phyloP scores from a whole-genome alignment of 2,797 vertebrate genomes.

The Acanthurus leucopareius region DNA sequence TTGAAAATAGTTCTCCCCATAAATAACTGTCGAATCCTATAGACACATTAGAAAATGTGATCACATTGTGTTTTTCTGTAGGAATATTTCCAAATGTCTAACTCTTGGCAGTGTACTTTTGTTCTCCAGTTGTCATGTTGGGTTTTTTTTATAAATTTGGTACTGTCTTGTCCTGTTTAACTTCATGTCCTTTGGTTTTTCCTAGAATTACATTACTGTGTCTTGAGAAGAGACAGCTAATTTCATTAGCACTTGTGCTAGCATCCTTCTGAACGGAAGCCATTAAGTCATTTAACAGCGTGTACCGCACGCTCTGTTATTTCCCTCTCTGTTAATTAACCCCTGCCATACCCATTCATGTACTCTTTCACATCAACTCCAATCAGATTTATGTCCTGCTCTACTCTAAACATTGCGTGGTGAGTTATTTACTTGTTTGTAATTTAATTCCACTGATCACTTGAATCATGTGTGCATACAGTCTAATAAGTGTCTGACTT shows the following conservation, averaged over 20 bases:
- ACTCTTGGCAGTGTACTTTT: not conserved
- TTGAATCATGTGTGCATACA: not conserved
- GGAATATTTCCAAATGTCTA: not conserved
- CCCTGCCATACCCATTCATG: conserved; percentile 34
- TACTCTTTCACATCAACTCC: conserved; percentile 50
- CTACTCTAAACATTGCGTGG: not conserved
- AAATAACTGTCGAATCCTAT: not conserved
- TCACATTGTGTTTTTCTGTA: not conserved
- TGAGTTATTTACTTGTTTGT: not conserved
- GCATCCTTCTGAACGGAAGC: conserved; percentile 76
- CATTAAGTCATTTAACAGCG: conserved; percentile 74
- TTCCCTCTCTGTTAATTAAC: conserved; percentile 67
- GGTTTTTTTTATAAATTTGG: conserved; percentile 19
- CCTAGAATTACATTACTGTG: conserved; percentile 71
- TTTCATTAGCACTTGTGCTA: conserved; percentile 75
- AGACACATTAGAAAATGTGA: not conserved
- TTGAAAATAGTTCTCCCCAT: not conserved
- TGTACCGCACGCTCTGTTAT: conserved; percentile 44
- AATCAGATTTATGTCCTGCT: conserved; percentile 27
- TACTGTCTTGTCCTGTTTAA: conserved; percentile 53
- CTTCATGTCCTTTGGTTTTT: conserved; percentile 54
- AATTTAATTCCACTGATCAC: not conserved
- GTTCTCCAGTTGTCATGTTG: conserved; percentile 20
- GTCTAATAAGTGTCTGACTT: not conserved
- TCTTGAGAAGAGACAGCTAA: conserved; percentile 74